Evolutionary conservation across 1,140 invertebrate species (phyloP).

Genomic region (Trichonephila clavipes): DNA sequence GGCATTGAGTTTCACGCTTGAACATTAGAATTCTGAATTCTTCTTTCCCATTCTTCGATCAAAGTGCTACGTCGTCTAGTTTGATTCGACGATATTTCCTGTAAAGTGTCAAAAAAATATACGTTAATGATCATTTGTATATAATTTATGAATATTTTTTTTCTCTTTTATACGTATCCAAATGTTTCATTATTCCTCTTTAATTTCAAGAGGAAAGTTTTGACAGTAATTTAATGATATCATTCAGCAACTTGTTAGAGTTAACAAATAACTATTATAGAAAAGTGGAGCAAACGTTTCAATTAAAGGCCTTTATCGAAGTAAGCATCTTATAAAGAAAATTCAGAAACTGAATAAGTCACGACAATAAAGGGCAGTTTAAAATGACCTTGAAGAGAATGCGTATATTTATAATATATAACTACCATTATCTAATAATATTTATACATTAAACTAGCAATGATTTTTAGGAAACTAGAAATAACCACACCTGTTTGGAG

Average conservation of each 20-base stretch:
- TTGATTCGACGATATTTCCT: constrained; percentile 2
- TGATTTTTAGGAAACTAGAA: neutral
- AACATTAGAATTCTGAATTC: constrained; percentile 55
- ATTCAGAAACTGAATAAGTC: neutral
- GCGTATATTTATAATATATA: neutral
- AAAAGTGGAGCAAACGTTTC: neutral
- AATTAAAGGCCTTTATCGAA: neutral
- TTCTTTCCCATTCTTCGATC: constrained; percentile 65
- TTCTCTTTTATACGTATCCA: no score
- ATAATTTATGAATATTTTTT: no score
- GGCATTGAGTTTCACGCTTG: constrained; percentile 39
- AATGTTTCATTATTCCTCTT: no score
- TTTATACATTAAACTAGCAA: neutral
- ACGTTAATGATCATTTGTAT: no score
- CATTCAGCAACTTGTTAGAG: no score
- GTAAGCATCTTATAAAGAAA: neutral
- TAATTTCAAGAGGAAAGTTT: no score
- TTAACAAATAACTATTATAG: neutral
- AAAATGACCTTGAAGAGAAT: neutral
- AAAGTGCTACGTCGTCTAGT: constrained; percentile 42
- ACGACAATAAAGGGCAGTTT: neutral
- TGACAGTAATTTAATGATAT: no score
- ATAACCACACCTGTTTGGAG: neutral
- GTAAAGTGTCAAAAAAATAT: neutral
- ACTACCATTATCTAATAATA: neutral